Evolutionary conservation across 2,113 vertebrate genomes (phyloP).

Genomic region (Thryonomys swinderianus): DNA sequence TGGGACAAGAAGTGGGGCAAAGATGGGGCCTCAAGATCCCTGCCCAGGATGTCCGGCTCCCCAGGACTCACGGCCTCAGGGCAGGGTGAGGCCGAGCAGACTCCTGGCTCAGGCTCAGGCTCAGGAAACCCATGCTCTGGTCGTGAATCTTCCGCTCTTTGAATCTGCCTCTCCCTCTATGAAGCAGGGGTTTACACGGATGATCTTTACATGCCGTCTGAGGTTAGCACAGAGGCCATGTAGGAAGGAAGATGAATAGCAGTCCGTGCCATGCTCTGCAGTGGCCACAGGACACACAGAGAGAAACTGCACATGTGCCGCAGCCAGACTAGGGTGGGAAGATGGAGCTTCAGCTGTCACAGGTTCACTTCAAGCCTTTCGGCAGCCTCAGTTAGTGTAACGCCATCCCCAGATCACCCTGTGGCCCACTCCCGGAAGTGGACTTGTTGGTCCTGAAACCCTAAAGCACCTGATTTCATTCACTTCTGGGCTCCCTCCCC

Average conservation of each 20-base stretch:
- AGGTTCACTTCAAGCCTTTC: neutral
- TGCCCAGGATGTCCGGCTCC: neutral
- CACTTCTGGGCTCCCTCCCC: neutral
- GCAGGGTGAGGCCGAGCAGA: neutral
- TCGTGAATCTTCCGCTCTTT: neutral
- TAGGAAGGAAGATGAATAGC: neutral
- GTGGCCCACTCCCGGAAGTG: rapidly evolving
- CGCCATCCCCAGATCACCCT: neutral
- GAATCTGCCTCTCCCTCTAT: neutral
- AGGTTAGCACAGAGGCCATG: neutral
- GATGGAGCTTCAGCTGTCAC: rapidly evolving
- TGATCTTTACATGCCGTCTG: neutral
- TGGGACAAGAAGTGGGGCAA: neutral
- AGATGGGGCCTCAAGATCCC: neutral
- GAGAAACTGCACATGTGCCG: neutral
- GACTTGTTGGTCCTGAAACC: neutral
- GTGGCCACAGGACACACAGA: neutral
- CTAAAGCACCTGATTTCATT: neutral
- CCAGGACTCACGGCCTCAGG: neutral
- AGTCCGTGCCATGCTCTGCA: neutral
- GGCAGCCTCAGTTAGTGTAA: neutral
- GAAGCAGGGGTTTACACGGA: neutral
- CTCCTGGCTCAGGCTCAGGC: neutral
- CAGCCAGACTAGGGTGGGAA: neutral
- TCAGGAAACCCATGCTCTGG: neutral